Evolutionary conservation across 1,140 invertebrate species (phyloP).

Genomic region (Popillia japonica): DNA sequence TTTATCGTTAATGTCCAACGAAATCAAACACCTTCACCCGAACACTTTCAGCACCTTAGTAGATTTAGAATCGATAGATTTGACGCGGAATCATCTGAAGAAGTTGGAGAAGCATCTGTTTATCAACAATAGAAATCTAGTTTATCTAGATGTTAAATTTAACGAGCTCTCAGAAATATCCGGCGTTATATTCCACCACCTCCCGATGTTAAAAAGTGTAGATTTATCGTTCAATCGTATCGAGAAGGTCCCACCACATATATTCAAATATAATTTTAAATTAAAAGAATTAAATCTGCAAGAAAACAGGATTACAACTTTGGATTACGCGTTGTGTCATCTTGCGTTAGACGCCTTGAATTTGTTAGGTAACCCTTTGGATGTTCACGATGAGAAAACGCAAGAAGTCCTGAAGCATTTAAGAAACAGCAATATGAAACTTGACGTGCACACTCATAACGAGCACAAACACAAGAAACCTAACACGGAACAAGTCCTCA

Average conservation of each 20-base stretch:
- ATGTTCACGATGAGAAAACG: background rate
- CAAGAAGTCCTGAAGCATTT: background rate
- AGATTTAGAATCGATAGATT: slow-evolving; percentile 1
- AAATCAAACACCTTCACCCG: background rate
- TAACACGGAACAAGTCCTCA: background rate
- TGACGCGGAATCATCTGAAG: background rate
- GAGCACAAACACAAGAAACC: slow-evolving; percentile 1
- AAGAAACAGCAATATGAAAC: background rate
- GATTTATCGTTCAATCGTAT: slow-evolving; percentile 17
- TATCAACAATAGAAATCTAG: background rate
- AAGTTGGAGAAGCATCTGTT: background rate
- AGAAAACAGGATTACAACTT: background rate
- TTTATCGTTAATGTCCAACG: background rate
- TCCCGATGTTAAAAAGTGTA: background rate
- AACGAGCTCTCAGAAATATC: background rate
- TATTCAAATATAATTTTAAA: background rate
- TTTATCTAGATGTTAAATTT: background rate
- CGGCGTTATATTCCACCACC: background rate
- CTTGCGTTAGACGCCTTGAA: background rate
- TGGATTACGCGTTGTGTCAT: background rate
- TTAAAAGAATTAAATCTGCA: background rate
- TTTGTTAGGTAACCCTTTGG: background rate
- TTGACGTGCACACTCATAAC: background rate
- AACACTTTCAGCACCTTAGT: background rate
- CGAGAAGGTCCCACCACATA: background rate